These are phyloP conservation scores for Coluber constrictor DNA, from an alignment of 2,797 vertebrate genomes.

Conservation along the genomic window DNA sequence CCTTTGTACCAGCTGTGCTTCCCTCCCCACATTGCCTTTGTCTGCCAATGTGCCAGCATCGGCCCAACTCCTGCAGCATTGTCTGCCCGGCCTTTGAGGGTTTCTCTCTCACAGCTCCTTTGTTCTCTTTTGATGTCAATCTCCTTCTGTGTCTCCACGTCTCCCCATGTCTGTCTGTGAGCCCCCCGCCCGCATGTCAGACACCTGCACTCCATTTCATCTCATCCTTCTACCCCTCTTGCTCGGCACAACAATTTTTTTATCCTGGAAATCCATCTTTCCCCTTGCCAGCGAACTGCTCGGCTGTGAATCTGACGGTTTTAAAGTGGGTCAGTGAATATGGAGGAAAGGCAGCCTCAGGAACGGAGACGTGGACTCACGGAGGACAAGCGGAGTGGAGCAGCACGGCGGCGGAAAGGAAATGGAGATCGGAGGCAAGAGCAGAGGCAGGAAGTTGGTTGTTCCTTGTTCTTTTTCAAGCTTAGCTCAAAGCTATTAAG, in stretches of 20 bases:
- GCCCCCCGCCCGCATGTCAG: not conserved
- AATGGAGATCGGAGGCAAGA: not conserved
- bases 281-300: not conserved
- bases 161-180: not conserved
- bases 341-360: not conserved
- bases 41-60: not conserved
- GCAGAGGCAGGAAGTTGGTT: not conserved
- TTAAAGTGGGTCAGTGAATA: constrained; percentile 35
- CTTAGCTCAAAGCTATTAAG: constrained; percentile 27
- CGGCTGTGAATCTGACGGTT: not conserved
- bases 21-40: not conserved
- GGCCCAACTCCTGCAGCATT: not conserved
- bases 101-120: not conserved
- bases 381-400: not conserved
- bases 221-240: not conserved
- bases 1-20: not conserved
- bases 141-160: rapidly evolving
- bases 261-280: constrained; percentile 15
- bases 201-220: not conserved
- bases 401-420: rapidly evolving
- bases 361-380: not conserved
- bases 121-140: not conserved
- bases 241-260: not conserved
- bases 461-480: not conserved
- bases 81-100: not conserved